Conservation (phyloP, 2,113 vertebrate genomes). For the Barbus barbus region DNA sequence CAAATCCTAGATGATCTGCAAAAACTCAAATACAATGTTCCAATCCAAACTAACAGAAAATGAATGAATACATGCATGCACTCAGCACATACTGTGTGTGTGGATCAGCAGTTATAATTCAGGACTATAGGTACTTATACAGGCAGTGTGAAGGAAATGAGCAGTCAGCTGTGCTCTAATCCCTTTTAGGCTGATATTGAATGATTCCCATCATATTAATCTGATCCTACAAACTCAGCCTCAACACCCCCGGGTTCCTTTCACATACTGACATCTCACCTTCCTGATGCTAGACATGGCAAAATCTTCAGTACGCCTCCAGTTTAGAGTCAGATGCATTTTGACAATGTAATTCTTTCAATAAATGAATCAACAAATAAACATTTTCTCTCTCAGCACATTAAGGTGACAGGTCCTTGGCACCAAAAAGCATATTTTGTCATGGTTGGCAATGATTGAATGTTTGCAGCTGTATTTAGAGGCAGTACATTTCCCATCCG, state of each 20-base stretch:
- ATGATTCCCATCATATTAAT: constrained; percentile 45
- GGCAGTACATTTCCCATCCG: background rate
- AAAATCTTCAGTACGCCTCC: background rate
- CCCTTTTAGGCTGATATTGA: constrained; percentile 42
- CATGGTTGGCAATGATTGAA: constrained; percentile 11
- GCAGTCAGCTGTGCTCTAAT: constrained; percentile 47
- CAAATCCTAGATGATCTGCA: constrained; percentile 33
- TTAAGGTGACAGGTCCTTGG: constrained; percentile 16
- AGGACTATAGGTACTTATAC: constrained; percentile 8
- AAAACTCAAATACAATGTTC: constrained; percentile 7
- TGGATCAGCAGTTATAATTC: constrained; percentile 35
- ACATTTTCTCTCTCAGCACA: background rate
- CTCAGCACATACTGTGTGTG: constrained; percentile 25
- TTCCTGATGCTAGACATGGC: constrained; percentile 2
- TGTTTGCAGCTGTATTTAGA: constrained; percentile 26
- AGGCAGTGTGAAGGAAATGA: constrained; percentile 17
- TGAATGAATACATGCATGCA: constrained; percentile 22
- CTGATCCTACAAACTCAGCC: constrained; percentile 37
- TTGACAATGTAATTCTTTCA: background rate
- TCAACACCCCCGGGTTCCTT: background rate
- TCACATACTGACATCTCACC: constrained; percentile 25
- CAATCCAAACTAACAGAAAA: constrained; percentile 3
- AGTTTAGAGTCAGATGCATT: background rate
- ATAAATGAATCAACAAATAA: constrained; percentile 26
- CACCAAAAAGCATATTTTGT: constrained; percentile 1